phyloP scores from a whole-genome alignment of 2,797 vertebrate species.

The Acrossocheilus fasciatus region DNA sequence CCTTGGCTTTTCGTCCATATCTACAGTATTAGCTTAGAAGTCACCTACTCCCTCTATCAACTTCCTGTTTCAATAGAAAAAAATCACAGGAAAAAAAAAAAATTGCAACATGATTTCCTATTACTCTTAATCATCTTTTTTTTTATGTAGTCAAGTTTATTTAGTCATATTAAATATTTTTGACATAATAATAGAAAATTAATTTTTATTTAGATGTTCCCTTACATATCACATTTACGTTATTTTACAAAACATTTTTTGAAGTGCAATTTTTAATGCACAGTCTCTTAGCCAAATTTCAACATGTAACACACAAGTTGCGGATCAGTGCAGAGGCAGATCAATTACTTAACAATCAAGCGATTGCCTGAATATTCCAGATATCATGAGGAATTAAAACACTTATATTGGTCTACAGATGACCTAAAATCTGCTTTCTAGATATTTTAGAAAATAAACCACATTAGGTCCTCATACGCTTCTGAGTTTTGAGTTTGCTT shows the following conservation, averaged over 20 bases:
- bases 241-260: neutral
- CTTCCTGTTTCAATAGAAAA: neutral
- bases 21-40: neutral
- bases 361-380: neutral
- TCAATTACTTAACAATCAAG: neutral
- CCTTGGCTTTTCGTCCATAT: neutral
- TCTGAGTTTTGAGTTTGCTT: slow-evolving; percentile 4
- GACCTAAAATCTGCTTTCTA: neutral
- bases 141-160: neutral
- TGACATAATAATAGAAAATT: neutral
- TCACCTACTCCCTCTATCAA: neutral
- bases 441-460: neutral
- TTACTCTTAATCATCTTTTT: neutral
- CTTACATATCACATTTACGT: neutral
- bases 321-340: neutral
- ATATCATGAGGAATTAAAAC: neutral
- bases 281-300: neutral
- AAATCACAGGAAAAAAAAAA: neutral
- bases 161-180: neutral
- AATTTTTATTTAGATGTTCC: neutral
- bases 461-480: neutral
- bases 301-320: neutral
- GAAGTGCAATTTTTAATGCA: neutral
- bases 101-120: neutral
- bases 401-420: neutral